Evolutionary conservation across 37 sponge, comb jelly and placozoan species (phyloP).

Genomic region (Halichondria panicea): DNA sequence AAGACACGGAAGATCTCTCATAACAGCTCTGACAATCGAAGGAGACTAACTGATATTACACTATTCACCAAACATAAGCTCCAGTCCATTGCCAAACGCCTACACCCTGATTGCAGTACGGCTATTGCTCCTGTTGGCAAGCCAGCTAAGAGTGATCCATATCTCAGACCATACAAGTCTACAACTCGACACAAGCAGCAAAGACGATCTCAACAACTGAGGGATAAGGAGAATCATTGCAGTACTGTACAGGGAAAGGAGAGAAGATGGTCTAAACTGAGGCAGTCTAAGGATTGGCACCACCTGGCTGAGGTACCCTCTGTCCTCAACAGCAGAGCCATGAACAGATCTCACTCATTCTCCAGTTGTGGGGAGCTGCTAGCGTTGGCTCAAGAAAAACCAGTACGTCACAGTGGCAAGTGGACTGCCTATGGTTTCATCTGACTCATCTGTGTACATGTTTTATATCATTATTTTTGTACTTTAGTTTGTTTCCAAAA

Average conservation of each 20-base stretch:
- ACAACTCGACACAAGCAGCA: not conserved
- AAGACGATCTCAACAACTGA: not conserved
- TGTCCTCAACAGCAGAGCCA: not conserved
- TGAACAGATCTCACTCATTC: not conserved
- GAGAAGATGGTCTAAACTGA: not conserved
- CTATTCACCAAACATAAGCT: no score
- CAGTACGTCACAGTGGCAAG: no score
- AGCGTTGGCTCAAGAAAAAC: not conserved
- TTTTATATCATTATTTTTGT: no score
- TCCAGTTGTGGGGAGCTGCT: not conserved
- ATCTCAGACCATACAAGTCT: no score
- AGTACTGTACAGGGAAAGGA: no score
- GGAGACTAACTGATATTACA: no score
- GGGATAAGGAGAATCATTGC: not conserved
- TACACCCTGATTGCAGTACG: no score
- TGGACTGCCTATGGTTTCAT: not conserved
- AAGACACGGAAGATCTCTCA: not conserved
- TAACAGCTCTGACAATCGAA: no score
- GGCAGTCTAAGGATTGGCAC: not conserved
- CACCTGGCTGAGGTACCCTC: not conserved
- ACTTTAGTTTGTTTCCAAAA: no score
- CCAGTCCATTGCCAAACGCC: no score
- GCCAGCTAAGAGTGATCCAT: no score
- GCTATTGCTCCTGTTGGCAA: no score
- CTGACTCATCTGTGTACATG: not conserved